Conservation (phyloP, 1,140 invertebrate species). For the Ceratosolen fusciceps region DNA sequence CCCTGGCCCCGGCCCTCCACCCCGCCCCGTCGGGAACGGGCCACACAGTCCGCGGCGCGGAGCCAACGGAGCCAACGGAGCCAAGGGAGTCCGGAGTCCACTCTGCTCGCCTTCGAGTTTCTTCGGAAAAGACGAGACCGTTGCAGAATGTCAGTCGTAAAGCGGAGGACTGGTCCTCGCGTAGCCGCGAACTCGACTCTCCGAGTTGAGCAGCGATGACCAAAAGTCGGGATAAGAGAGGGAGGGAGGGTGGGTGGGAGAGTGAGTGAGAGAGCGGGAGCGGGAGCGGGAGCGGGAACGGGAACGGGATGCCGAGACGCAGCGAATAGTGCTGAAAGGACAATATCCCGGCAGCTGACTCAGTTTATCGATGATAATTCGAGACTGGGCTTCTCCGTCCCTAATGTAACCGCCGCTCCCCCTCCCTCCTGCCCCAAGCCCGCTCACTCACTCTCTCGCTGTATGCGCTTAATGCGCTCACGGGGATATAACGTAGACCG, state of each 20-base stretch:
- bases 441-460: neutral
- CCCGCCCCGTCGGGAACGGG: too few species aligned
- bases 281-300: too few species aligned
- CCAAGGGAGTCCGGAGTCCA: too few species aligned
- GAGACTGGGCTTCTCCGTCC: constrained; percentile 45
- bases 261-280: neutral
- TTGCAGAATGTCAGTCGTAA: neutral
- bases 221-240: neutral
- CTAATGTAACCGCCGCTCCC: neutral
- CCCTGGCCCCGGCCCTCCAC: neutral
- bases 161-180: neutral
- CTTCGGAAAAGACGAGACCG: neutral
- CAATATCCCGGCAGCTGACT: constrained; percentile 62
- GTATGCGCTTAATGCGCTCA: neutral
- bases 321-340: constrained; percentile 34
- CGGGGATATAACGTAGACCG: neutral
- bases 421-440: too few species aligned
- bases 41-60: too few species aligned
- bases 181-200: neutral
- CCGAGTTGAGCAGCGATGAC: neutral
- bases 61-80: too few species aligned
- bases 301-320: neutral
- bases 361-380: constrained; percentile 64
- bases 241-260: neutral
- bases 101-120: neutral